Evolutionary conservation across 2,888 invertebrate species (phyloP).

Genomic region (Barypeithes pellucidus): DNA sequence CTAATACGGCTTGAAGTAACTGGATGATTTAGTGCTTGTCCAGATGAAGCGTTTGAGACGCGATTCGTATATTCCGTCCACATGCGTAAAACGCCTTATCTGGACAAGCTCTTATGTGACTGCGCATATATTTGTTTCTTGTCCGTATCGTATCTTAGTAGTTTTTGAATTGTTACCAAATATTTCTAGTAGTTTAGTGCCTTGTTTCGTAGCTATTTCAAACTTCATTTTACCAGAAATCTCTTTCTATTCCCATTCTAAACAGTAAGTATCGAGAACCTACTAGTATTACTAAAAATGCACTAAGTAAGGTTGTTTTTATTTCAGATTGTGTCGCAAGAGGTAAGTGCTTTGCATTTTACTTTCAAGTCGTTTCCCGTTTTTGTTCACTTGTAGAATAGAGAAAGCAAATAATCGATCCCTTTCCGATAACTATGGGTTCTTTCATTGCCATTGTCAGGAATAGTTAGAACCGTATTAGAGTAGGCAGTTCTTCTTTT

Average conservation of each 20-base stretch:
- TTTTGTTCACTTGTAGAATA: background rate
- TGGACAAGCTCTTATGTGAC: background rate
- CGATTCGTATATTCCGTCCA: no score
- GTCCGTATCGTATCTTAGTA: background rate
- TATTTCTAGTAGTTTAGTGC: slow-evolving; percentile 18
- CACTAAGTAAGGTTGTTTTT: slow-evolving; percentile 52
- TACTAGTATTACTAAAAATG: slow-evolving; percentile 43
- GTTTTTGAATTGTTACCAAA: background rate
- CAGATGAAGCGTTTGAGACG: no score
- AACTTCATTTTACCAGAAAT: background rate
- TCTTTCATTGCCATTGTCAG: no score
- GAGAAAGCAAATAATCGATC: no score
- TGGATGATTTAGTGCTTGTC: no score
- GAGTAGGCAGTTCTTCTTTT: no score
- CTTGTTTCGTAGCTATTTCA: background rate
- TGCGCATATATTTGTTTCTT: background rate
- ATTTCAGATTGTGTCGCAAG: slow-evolving; percentile 54
- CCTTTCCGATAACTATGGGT: no score
- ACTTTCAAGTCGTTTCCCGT: slow-evolving; percentile 7
- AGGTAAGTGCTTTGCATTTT: slow-evolving; percentile 47
- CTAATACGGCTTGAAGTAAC: no score
- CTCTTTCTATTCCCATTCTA: slow-evolving; percentile 16
- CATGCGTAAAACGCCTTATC: no score
- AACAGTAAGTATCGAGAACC: slow-evolving; percentile 25
- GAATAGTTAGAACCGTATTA: no score